Evolutionary conservation across 2,797 vertebrate genomes (phyloP).

Genomic region (Fistularia commersonii): DNA sequence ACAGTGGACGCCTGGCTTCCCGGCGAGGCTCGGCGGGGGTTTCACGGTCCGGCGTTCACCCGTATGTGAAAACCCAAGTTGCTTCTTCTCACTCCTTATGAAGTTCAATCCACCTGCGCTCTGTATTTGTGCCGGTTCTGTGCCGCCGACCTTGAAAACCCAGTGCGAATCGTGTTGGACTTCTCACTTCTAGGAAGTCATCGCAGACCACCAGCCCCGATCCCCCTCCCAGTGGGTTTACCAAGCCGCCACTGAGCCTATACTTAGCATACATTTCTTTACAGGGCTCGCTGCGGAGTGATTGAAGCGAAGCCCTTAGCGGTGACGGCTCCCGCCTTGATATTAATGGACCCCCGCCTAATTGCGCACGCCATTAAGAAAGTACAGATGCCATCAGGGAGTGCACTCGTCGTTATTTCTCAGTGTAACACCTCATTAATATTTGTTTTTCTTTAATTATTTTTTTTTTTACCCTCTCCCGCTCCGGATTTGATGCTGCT

Average conservation of each 20-base stretch:
- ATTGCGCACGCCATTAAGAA: slow-evolving; percentile 85
- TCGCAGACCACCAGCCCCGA: too few relatives aligned
- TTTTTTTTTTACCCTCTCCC: slow-evolving; percentile 48
- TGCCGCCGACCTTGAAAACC: too few relatives aligned
- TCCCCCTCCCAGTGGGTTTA: too few relatives aligned
- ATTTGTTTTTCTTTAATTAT: slow-evolving; percentile 74
- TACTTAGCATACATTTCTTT: slow-evolving; percentile 39
- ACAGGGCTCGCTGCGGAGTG: slow-evolving; percentile 39
- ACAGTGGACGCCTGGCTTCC: too few relatives aligned
- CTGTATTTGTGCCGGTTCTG: too few relatives aligned
- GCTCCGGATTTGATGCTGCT: slow-evolving; percentile 39
- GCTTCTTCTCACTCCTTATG: too few relatives aligned
- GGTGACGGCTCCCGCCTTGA: slow-evolving; percentile 58
- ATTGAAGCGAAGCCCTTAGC: slow-evolving; percentile 63
- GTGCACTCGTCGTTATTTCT: slow-evolving; percentile 77
- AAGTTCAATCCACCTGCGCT: too few relatives aligned
- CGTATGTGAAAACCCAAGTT: too few relatives aligned
- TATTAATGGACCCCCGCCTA: slow-evolving; percentile 79
- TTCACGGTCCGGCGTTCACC: too few relatives aligned
- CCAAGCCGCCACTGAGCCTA: slow-evolving; percentile 31
- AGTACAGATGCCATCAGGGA: slow-evolving; percentile 82
- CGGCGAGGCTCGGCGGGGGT: too few relatives aligned
- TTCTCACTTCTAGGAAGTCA: too few relatives aligned
- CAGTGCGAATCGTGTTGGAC: too few relatives aligned
- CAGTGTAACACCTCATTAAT: slow-evolving; percentile 83